Percentiles rank a stretch among this genome's conserved stretches.
phyloP scores from a whole-genome alignment of 2,113 vertebrate species.

The Heterotilapia buettikoferi region DNA sequence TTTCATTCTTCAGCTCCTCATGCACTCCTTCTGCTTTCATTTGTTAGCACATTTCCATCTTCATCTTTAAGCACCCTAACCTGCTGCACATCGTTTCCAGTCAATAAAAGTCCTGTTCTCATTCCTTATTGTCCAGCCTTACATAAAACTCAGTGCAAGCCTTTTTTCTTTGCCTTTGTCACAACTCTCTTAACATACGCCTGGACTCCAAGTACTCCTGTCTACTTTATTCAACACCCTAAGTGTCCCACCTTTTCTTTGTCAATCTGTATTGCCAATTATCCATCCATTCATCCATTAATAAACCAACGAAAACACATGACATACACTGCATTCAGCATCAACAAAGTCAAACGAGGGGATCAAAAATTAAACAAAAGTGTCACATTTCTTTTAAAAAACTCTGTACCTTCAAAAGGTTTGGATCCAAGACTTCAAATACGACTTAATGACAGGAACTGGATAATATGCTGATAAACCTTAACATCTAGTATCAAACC shows the following conservation, averaged over 20 bases:
- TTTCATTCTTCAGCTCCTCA: background rate
- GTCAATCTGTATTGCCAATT: background rate
- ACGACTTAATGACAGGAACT: background rate
- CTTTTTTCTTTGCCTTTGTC: background rate
- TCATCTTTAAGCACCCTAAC: background rate
- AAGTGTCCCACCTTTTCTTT: background rate
- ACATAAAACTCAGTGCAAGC: background rate
- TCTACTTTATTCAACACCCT: background rate
- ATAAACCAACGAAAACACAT: background rate
- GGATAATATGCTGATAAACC: background rate
- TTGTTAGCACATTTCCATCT: background rate
- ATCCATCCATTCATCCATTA: background rate
- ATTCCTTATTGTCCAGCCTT: background rate
- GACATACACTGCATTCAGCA: background rate
- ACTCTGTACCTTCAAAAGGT: background rate
- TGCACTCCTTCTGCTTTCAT: background rate
- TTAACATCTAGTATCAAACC: background rate
- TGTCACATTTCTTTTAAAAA: background rate
- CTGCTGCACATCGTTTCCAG: background rate
- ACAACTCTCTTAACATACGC: background rate
- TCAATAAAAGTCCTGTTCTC: background rate
- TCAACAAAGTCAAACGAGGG: background rate
- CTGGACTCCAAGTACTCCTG: background rate
- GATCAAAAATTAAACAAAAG: background rate
- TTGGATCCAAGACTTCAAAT: background rate